phyloP scores from a whole-genome alignment of 2,797 vertebrate genomes.

The Crossoptilon crossoptilon region DNA sequence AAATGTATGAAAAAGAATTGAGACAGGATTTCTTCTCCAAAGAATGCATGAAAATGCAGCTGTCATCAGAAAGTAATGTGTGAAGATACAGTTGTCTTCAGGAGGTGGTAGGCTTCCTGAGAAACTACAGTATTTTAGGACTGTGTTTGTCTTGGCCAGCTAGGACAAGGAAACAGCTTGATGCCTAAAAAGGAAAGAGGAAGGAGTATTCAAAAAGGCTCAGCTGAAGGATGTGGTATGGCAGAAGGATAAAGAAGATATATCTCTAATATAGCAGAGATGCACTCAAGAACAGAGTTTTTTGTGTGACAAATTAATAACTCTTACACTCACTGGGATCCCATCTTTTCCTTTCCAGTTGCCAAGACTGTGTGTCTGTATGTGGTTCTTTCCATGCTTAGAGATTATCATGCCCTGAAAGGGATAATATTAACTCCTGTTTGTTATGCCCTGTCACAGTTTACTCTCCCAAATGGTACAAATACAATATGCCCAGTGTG shows the following conservation, averaged over 20 bases:
- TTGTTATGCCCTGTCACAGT: slow-evolving; percentile 74
- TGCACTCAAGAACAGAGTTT: neutral
- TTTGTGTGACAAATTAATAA: neutral
- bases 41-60: neutral
- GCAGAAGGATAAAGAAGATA: neutral
- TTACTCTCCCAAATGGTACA: slow-evolving; percentile 65
- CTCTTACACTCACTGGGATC: neutral
- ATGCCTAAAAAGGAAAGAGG: neutral
- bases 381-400: slow-evolving; percentile 21
- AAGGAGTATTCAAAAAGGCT: neutral
- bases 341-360: neutral
- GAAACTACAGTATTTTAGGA: neutral
- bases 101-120: neutral
- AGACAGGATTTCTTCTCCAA: neutral
- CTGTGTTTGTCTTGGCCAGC: neutral
- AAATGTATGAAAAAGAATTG: neutral
- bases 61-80: neutral
- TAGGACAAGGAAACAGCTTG: neutral
- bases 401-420: slow-evolving; percentile 70
- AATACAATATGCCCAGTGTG: slow-evolving; percentile 61
- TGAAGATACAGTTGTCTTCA: neutral
- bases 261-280: neutral
- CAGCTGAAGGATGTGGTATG: neutral
- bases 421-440: slow-evolving; percentile 76
- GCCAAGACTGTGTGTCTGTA: neutral